Evolutionary conservation across 1,140 invertebrate genomes (phyloP).

Genomic region (Nymphalis io): DNA sequence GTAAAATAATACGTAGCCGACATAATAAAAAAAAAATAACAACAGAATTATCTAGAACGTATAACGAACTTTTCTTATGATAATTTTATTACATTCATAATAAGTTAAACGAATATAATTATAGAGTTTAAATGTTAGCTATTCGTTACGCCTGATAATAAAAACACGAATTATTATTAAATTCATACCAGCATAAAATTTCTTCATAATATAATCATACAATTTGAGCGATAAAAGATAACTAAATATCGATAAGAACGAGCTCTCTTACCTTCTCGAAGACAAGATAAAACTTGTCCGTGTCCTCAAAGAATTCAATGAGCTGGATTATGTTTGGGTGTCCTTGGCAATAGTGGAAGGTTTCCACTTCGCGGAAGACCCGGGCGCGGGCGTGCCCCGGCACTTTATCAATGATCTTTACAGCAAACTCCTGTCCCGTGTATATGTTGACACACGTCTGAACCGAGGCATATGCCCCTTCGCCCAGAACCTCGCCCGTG

Average conservation of each 20-base stretch:
- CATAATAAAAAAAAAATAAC: too few species aligned
- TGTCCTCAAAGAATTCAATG: slow-evolving; percentile 98
- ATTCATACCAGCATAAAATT: too few species aligned
- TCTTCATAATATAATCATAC: neutral
- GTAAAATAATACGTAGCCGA: too few species aligned
- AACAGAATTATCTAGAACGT: too few species aligned
- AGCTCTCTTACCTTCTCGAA: slow-evolving; percentile 91
- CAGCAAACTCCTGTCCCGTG: slow-evolving; percentile 96
- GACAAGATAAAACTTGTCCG: slow-evolving; percentile 97
- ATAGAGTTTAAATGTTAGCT: too few species aligned
- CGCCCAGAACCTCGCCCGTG: slow-evolving; percentile 96
- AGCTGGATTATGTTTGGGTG: slow-evolving; percentile 98
- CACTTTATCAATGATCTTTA: slow-evolving; percentile 98
- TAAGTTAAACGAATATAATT: too few species aligned
- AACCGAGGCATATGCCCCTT: slow-evolving; percentile 97
- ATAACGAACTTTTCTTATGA: too few species aligned
- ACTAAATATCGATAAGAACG: neutral
- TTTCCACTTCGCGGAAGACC: slow-evolving; percentile 99
- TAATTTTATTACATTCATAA: too few species aligned
- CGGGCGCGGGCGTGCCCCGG: slow-evolving; percentile 94
- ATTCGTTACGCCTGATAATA: too few species aligned
- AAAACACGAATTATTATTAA: too few species aligned
- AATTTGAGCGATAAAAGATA: neutral
- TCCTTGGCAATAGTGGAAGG: slow-evolving; percentile 98
- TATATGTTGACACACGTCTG: slow-evolving; percentile 95